These are phyloP conservation scores for Montipora capricornis DNA, from an alignment of 64 coral and sea anemone species.

Conservation along the genomic window DNA sequence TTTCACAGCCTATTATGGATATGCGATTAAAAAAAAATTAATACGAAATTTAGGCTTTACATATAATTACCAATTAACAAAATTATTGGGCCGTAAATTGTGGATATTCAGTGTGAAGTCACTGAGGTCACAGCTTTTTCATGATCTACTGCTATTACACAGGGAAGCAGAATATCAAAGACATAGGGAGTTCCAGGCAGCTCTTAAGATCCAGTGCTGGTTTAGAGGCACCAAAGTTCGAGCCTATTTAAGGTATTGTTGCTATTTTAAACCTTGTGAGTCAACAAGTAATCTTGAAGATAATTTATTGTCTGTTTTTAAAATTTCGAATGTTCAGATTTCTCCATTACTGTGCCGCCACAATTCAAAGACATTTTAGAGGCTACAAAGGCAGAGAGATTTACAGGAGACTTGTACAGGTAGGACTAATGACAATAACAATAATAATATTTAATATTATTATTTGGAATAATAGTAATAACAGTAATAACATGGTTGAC, in stretches of 20 bases:
- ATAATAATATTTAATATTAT: background rate
- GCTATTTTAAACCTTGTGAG: too few relatives aligned
- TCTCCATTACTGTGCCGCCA: slow-evolving; percentile 91
- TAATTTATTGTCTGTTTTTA: background rate
- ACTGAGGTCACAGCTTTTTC: too few relatives aligned
- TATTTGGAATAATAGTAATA: background rate
- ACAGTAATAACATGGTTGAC: background rate
- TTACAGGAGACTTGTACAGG: slow-evolving; percentile 80
- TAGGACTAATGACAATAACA: background rate
- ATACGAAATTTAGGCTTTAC: too few relatives aligned
- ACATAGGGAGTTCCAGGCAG: slow-evolving; percentile 65
- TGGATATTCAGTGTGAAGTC: too few relatives aligned
- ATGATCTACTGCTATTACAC: background rate
- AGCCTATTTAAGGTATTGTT: slow-evolving; percentile 83
- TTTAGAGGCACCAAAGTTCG: slow-evolving; percentile 93
- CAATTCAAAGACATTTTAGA: slow-evolving; percentile 94
- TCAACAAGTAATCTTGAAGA: too few relatives aligned
- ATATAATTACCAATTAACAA: too few relatives aligned
- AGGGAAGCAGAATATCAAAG: slow-evolving; percentile 92
- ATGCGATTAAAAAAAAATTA: too few relatives aligned
- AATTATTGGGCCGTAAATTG: too few relatives aligned
- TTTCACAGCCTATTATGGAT: too few relatives aligned
- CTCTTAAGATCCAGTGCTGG: slow-evolving; percentile 94
- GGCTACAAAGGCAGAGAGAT: slow-evolving; percentile 92
- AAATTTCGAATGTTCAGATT: slow-evolving; percentile 64